phyloP scores from a whole-genome alignment of 2,113 vertebrate species.

The Calonectris borealis region DNA sequence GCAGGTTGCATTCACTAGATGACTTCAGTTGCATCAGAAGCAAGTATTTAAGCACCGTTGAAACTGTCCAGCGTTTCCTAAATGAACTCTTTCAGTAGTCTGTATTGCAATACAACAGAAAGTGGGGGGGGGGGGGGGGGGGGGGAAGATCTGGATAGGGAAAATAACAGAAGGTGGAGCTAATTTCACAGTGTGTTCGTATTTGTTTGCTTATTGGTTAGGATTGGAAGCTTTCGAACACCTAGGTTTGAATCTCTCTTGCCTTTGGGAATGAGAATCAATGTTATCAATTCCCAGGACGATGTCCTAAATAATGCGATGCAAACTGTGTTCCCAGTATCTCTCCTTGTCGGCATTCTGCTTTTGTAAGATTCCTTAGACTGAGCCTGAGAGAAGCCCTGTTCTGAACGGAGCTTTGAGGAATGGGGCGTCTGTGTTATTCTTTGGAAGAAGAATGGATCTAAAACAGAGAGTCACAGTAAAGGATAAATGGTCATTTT shows the following conservation, averaged over 20 bases:
- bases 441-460: not conserved
- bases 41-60: not conserved
- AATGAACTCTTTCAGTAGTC: not conserved
- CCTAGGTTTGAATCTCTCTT: not conserved
- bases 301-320: not conserved
- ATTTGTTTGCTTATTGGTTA: not conserved
- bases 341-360: not conserved
- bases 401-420: not conserved
- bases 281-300: not conserved
- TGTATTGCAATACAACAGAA: not conserved
- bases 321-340: not conserved
- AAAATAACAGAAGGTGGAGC: not conserved
- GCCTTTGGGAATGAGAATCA: not conserved
- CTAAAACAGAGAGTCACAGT: not conserved
- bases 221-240: not conserved
- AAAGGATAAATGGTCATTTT: not conserved
- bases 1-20: constrained; percentile 7
- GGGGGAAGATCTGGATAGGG: not conserved
- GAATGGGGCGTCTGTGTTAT: not conserved
- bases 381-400: not conserved
- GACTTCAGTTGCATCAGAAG: not conserved
- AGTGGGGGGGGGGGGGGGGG: too few species aligned
- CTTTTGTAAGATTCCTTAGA: not conserved
- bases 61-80: not conserved
- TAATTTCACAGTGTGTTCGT: not conserved